phyloP scores from a whole-genome alignment of 1,140 invertebrate genomes.

The Pseudomyrmex dendroicus region DNA sequence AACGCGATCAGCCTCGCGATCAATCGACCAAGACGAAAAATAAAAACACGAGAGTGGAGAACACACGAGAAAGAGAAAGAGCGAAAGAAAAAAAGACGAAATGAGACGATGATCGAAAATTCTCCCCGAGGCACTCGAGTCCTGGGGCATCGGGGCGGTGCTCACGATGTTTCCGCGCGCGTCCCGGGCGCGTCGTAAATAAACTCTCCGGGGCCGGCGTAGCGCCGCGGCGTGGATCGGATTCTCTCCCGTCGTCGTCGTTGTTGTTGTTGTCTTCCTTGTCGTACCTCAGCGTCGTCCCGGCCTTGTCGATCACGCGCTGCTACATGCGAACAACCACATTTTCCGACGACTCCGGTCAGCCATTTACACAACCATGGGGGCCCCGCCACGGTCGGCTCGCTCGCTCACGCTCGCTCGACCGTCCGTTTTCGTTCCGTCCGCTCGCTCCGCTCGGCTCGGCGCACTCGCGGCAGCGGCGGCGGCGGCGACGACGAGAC shows the following conservation, averaged over 20 bases:
- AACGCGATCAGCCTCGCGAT: slow-evolving; percentile 31
- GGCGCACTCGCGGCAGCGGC: slow-evolving; percentile 62
- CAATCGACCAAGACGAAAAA: slow-evolving; percentile 9
- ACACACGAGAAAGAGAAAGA: background rate
- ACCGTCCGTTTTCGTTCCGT: background rate
- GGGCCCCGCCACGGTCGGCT: slow-evolving; percentile 75
- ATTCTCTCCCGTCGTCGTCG: background rate
- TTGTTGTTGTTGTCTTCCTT: slow-evolving; percentile 52
- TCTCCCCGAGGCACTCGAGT: slow-evolving; percentile 58
- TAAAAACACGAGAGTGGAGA: background rate
- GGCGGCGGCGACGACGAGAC: background rate
- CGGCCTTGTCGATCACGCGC: slow-evolving; percentile 74
- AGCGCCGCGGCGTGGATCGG: background rate
- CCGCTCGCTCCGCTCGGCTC: slow-evolving; percentile 33
- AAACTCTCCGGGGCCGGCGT: background rate
- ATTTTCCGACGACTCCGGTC: slow-evolving; percentile 75
- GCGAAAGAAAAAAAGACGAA: background rate
- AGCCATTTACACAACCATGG: slow-evolving; percentile 77
- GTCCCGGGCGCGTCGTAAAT: slow-evolving; percentile 8
- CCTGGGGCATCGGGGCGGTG: slow-evolving; percentile 50
- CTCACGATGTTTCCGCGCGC: slow-evolving; percentile 40
- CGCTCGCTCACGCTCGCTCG: slow-evolving; percentile 48
- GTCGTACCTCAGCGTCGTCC: slow-evolving; percentile 77
- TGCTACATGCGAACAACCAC: slow-evolving; percentile 69
- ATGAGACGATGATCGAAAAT: background rate